These are phyloP conservation scores for Hydrochoerus hydrochaeris DNA, from an alignment of 2,113 vertebrate species.

Conservation along the genomic window DNA sequence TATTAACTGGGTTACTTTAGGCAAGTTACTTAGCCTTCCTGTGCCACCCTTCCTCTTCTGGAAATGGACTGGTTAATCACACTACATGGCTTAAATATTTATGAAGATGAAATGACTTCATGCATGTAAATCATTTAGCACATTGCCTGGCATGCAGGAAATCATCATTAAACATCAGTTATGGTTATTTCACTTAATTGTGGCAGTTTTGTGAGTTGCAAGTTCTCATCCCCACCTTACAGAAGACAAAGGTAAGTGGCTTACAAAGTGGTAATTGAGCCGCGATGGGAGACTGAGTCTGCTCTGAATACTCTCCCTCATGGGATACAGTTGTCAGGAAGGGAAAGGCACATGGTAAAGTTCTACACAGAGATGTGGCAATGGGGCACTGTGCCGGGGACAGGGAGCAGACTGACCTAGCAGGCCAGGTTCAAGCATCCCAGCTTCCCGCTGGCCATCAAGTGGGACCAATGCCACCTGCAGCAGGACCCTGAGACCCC, in stretches of 20 bases:
- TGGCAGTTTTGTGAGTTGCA: conserved; percentile 17
- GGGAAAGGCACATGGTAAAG: neutral
- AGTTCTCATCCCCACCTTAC: conserved; percentile 24
- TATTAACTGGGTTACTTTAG: conserved; percentile 46
- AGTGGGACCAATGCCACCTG: fast-evolving
- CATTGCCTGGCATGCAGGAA: neutral
- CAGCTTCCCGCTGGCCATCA: neutral
- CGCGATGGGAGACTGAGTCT: neutral
- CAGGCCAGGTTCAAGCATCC: neutral
- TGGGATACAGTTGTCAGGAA: neutral
- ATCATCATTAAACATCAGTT: neutral
- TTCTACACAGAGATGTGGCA: neutral
- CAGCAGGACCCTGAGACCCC: neutral
- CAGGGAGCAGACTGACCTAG: neutral
- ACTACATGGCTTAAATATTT: neutral
- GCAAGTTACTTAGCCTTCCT: conserved; percentile 46
- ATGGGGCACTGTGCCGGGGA: neutral
- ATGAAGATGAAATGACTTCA: conserved; percentile 10
- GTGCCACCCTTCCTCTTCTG: conserved; percentile 42
- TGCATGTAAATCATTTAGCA: neutral
- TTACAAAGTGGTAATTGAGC: neutral
- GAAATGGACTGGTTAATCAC: conserved; percentile 14
- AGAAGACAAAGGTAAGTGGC: neutral
- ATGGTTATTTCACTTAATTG: neutral
- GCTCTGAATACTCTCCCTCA: neutral